phyloP scores from a whole-genome alignment of 2,888 invertebrate genomes.

The Ophion ventricosus region DNA sequence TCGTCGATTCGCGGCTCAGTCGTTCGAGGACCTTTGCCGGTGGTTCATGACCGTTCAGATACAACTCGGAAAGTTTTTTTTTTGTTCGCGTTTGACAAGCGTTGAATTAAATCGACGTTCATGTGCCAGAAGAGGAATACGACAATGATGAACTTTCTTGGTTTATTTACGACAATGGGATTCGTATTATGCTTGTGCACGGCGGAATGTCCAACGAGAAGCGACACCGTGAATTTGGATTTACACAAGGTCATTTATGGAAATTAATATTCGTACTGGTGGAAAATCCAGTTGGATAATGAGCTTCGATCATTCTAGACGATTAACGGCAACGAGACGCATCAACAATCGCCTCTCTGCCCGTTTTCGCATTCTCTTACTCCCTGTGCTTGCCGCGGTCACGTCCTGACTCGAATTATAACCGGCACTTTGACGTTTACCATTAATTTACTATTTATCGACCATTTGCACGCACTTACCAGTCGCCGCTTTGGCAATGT shows the following conservation, averaged over 20 bases:
- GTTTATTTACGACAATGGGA: constrained; percentile 33
- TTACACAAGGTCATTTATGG: constrained; percentile 64
- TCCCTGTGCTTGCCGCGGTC: constrained; percentile 6
- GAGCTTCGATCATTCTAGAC: not conserved
- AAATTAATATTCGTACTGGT: constrained; percentile 27
- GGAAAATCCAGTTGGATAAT: not conserved
- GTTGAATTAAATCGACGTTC: not conserved
- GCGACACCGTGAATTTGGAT: constrained; percentile 60
- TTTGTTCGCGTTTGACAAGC: not conserved
- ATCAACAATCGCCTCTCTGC: not conserved
- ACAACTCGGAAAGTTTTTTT: too few relatives aligned
- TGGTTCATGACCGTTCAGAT: not conserved
- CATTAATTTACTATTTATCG: constrained; percentile 30
- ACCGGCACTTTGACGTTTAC: constrained; percentile 21
- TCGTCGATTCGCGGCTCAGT: constrained; percentile 25
- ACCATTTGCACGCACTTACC: constrained; percentile 26
- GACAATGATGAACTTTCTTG: constrained; percentile 11
- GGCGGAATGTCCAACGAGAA: constrained; percentile 61
- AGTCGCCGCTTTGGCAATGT: constrained; percentile 3
- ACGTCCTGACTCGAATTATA: not conserved
- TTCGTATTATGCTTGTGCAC: constrained; percentile 51
- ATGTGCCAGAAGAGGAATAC: not conserved
- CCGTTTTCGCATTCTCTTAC: constrained; percentile 6
- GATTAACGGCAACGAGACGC: constrained; percentile 3
- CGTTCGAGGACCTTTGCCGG: constrained; percentile 2